Conservation (phyloP, 2,888 invertebrate species). For the Geotrupes spiniger region DNA sequence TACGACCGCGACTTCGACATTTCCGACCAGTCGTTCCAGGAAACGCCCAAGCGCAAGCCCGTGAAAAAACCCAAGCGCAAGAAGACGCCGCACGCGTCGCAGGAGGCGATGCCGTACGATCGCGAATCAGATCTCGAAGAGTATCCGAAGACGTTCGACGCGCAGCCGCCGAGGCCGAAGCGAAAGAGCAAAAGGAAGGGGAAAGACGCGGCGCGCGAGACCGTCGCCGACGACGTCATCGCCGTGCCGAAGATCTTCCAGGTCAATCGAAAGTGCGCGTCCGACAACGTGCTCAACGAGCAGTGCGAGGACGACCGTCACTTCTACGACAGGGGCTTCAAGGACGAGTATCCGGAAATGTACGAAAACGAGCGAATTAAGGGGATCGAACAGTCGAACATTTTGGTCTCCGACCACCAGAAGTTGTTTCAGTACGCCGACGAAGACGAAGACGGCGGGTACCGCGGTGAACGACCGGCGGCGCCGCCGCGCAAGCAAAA, state of each 20-base stretch:
- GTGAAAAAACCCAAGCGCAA: conserved; percentile 48
- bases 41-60: conserved; percentile 55
- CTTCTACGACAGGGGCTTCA: conserved; percentile 25
- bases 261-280: conserved; percentile 19
- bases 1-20: conserved; percentile 32
- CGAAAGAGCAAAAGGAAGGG: conserved; percentile 51
- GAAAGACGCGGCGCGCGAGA: conserved; percentile 44
- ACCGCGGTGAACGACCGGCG: conserved; percentile 35
- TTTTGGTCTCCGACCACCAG: conserved; percentile 38
- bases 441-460: conserved; percentile 23
- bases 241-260: conserved; percentile 30
- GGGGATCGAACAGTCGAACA: conserved; percentile 56
- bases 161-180: conserved; percentile 55
- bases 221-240: conserved; percentile 38
- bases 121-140: conserved; percentile 39
- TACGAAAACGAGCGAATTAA: conserved; percentile 53
- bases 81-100: conserved; percentile 48
- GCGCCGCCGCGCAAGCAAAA: conserved; percentile 45
- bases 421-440: conserved; percentile 25
- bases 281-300: conserved; percentile 25
- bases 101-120: conserved; percentile 41
- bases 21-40: conserved; percentile 42
- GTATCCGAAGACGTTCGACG: conserved; percentile 31
- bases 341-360: conserved; percentile 26
- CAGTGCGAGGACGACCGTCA: conserved; percentile 47